Conservation (phyloP, 2,797 vertebrate genomes). For the Sebastiscus tertius region DNA sequence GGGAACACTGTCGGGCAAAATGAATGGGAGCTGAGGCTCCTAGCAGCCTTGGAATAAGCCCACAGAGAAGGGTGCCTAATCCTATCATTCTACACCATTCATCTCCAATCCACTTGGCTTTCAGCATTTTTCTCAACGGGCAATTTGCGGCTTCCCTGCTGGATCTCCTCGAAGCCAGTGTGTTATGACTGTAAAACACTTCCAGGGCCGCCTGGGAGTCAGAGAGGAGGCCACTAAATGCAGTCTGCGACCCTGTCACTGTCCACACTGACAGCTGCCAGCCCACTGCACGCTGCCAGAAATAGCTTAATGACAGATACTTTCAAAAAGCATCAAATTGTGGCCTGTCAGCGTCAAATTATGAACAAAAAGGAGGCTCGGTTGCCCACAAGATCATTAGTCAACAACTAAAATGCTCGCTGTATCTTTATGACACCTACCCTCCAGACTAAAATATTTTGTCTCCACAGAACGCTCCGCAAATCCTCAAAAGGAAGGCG, state of each 20-base stretch:
- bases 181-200: constrained; percentile 82
- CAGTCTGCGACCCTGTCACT: constrained; percentile 69
- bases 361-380: constrained; percentile 52
- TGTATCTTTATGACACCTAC: constrained; percentile 17
- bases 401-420: constrained; percentile 50
- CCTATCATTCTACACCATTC: constrained; percentile 83
- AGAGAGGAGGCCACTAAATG: constrained; percentile 74
- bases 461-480: constrained; percentile 33
- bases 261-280: constrained; percentile 73
- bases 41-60: constrained; percentile 75
- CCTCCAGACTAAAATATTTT: constrained; percentile 29
- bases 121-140: constrained; percentile 77
- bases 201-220: constrained; percentile 69
- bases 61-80: constrained; percentile 76
- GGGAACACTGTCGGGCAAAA: constrained; percentile 52
- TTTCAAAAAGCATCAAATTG: constrained; percentile 70
- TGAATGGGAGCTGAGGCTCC: constrained; percentile 69
- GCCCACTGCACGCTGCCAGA: constrained; percentile 61
- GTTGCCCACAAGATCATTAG: constrained; percentile 63
- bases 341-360: constrained; percentile 63
- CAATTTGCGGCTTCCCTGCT: constrained; percentile 81
- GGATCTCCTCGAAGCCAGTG: constrained; percentile 74
- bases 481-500: constrained; percentile 26
- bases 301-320: constrained; percentile 77
- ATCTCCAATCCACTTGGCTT: constrained; percentile 82